Base-by-base conservation (phyloP, 2,113 vertebrate genomes). In the Rhea pennata region DNA sequence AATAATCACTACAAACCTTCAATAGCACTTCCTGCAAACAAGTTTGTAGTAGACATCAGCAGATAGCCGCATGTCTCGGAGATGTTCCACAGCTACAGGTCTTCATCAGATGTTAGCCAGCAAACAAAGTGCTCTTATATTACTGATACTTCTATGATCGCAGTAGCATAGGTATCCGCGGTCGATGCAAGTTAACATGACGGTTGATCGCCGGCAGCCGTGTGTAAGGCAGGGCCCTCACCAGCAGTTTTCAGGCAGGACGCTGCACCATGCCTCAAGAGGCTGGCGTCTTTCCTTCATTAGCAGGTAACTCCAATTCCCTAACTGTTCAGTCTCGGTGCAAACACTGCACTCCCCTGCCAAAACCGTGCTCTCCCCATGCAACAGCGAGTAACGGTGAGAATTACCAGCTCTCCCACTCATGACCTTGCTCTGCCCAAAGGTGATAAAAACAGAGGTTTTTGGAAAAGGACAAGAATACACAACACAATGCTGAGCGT, bases 61-160 rank as follows among this genome's bases (percentile, higher is more conserved):
- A 62, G 65, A 84, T 40, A 80, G 33, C 62, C 93, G 58, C 58
- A 50, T 91, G 86, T 95, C 87, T 76, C 88, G 69, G 70, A 84
- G 61, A 90, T 31, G 76, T 54, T 89, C 84, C 81, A 65, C 86
- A 71, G 84, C 92, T 64, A 92, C 78, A 76, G 46, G 61, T 54
- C 82, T 96, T 95, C 95, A 93, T 83, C 77, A 67, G 62, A 82
- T 69, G 24, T 75, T 88, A 94, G 86, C 62, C 59, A 95, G 67
- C 16, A 48, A 33, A 33, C 46, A 67, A 61, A 71, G 46, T n/a
- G 75, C 85, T 81, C 95, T 96, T 93, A 58, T 59, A 88, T 54
- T 70, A 48, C 72, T 42, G 73, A 70, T 58, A 36, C 91, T 79
- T 72, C 70, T 82, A 71, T 73, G 77, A 82, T 79, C 54, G 88